Conservation (phyloP, 2,888 invertebrate species). For the Zygothrica quintamaculata region DNA sequence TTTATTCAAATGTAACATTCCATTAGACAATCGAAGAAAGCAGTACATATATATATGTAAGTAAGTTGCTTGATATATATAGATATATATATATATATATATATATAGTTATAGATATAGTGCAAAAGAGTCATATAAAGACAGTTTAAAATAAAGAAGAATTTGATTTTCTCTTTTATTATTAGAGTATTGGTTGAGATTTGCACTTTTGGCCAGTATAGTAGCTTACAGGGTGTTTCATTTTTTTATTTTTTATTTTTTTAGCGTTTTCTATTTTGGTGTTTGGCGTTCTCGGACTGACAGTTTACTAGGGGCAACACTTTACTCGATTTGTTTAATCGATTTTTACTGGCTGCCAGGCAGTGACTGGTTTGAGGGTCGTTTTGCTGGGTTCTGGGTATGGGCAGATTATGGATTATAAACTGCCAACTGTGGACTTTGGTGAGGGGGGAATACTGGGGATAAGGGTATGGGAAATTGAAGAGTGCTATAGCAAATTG, state of each 20-base stretch:
- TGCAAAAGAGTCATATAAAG: no score
- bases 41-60: no score
- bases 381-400: background rate
- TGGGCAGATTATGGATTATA: background rate
- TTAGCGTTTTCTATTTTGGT: background rate
- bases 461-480: slow-evolving; percentile 3
- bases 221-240: slow-evolving; percentile 31
- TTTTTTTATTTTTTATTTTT: no score
- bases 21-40: no score
- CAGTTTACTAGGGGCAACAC: slow-evolving; percentile 54
- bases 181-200: no score
- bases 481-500: slow-evolving; percentile 56
- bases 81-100: no score
- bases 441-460: slow-evolving; percentile 6
- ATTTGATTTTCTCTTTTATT: no score
- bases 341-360: slow-evolving; percentile 68
- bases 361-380: slow-evolving; percentile 19
- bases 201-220: no score
- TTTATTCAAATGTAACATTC: no score
- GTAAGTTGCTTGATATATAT: no score
- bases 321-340: slow-evolving; percentile 81
- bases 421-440: background rate
- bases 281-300: slow-evolving; percentile 26
- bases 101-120: no score
- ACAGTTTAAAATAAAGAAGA: no score